Base-by-base conservation (phyloP, 2,797 vertebrate species). In the Coccyzus lansbergi region DNA sequence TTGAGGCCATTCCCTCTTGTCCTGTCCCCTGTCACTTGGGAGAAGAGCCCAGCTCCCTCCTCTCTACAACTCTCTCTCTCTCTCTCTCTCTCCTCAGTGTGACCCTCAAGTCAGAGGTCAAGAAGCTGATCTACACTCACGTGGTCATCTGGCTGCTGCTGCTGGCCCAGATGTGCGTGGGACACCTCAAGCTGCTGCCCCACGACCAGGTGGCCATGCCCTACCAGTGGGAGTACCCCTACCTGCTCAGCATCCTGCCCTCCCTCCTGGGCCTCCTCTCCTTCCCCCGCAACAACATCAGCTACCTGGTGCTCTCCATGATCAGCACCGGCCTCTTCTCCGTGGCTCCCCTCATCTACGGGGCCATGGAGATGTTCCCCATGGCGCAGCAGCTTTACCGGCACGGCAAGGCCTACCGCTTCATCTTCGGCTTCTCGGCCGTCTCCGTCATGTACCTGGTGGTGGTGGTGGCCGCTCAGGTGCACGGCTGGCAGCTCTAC, bases 331-430 rank as follows among this genome's bases (percentile, higher is more conserved):
- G 99, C 10, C 98, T 99, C 24, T 99, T 99, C 91, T 99, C 98
- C 4, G 94, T 99, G 17, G 99, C 98, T 1, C 99, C 99, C 1
- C 98, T 99, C 42, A 98, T 99, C 94, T 99, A 99, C 2, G 99
- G 99, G 29, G 97, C 97, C 79, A 99, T 99, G 99, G 99, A 99
- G 97, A 99, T 99, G 99, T 99, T 99, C 93, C 99, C 99, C 0
- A 98, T 99, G 76, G 99, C 99, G 0, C 99, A 99, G 97, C 99
- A 99, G 97, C 98, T 99, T 25, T 99, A 99, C 83, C 98, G 98
- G 8, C 99, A 99, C 2, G 99, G 99, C 94, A 99, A 99, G 93
- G 98, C 99, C 10, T 99, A 99, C 96, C 98, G 99, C 94, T 99
- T 99, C 97, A 99, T 99, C 95, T 99, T 99, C 2, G 99, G 99